Conservation (phyloP, 2,113 vertebrate genomes). For the Gulo gulo region DNA sequence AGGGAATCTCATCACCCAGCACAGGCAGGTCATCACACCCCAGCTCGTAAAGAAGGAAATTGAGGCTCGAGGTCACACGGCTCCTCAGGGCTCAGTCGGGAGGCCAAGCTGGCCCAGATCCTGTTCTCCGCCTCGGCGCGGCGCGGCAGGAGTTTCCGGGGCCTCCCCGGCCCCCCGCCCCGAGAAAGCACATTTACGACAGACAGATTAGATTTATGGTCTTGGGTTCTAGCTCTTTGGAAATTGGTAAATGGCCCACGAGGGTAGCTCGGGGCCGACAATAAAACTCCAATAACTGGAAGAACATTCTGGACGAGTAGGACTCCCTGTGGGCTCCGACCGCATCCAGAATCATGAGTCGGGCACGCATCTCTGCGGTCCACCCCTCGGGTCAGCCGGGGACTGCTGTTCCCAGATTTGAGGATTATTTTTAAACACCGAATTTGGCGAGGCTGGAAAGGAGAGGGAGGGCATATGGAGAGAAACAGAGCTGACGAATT, state of each 20-base stretch:
- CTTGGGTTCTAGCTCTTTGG: neutral
- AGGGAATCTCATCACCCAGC: neutral
- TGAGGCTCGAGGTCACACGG: neutral
- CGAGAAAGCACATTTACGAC: neutral
- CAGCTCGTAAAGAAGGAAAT: neutral
- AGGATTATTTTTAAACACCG: slow-evolving; percentile 67
- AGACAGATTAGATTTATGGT: neutral
- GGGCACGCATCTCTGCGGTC: neutral
- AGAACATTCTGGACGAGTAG: neutral
- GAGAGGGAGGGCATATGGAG: neutral
- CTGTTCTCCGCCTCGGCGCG: accelerated
- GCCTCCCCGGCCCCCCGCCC: accelerated
- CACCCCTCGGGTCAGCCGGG: slow-evolving; percentile 1
- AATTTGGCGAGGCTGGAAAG: neutral
- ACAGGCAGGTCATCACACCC: neutral
- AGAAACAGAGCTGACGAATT: neutral
- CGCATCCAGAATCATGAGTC: neutral
- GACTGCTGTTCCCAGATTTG: neutral
- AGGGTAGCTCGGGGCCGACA: accelerated
- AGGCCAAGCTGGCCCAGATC: neutral
- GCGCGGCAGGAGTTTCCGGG: accelerated
- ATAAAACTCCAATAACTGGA: neutral
- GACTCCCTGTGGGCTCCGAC: neutral
- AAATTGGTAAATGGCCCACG: neutral
- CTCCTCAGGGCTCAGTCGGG: neutral